Conservation (phyloP, 2,113 vertebrate genomes). For the Chlorodrepanis virens region DNA sequence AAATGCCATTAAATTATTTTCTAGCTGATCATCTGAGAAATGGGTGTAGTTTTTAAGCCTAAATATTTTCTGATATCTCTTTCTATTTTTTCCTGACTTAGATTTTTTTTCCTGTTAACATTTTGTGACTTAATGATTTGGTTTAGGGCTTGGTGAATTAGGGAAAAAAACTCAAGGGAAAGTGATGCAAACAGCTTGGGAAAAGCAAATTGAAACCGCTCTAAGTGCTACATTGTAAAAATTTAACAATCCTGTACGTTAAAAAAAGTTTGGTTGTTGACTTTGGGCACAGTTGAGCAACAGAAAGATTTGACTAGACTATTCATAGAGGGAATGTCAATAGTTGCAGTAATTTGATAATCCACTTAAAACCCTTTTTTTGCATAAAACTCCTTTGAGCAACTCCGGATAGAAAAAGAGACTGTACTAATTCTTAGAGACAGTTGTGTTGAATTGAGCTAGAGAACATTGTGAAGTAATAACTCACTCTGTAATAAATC, state of each 20-base stretch:
- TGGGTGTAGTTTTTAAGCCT: neutral
- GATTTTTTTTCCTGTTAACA: neutral
- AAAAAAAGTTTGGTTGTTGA: neutral
- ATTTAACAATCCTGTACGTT: neutral
- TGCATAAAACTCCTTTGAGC: neutral
- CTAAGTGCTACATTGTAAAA: neutral
- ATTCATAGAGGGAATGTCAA: neutral
- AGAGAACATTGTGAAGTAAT: neutral
- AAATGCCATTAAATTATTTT: neutral
- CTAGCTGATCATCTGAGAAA: neutral
- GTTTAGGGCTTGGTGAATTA: neutral
- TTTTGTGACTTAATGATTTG: neutral
- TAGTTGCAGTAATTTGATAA: neutral
- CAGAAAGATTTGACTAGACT: neutral
- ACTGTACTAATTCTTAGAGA: neutral
- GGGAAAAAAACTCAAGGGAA: neutral
- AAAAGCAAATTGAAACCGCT: neutral
- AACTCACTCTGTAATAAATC: neutral
- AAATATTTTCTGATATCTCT: neutral
- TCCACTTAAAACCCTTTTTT: neutral
- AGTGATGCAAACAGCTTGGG: neutral
- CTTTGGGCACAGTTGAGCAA: neutral
- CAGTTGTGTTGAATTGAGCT: neutral
- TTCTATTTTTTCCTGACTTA: neutral
- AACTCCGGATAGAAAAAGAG: neutral